These are phyloP conservation scores for Sericinus montela DNA, from an alignment of 2,888 invertebrate species.

Conservation along the genomic window DNA sequence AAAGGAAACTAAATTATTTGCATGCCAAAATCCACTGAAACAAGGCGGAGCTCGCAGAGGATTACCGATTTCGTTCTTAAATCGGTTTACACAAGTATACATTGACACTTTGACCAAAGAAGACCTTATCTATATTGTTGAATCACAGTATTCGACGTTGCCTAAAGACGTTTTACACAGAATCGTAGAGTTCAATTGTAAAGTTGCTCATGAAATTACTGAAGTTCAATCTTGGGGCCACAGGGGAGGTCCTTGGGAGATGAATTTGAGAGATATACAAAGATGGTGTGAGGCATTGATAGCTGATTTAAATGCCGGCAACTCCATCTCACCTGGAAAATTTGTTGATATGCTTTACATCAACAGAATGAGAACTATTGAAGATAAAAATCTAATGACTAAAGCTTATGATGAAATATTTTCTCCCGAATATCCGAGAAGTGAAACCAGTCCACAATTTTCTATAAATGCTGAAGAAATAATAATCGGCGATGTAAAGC, in stretches of 20 bases:
- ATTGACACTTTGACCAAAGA: conserved; percentile 80
- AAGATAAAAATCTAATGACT: conserved; percentile 86
- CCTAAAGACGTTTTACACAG: conserved; percentile 79
- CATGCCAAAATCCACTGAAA: conserved; percentile 97
- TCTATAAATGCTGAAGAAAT: conserved; percentile 79
- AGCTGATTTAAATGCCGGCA: conserved; percentile 45
- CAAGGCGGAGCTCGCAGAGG: conserved; percentile 98
- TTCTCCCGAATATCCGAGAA: conserved; percentile 62
- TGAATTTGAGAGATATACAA: conserved; percentile 96
- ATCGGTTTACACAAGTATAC: conserved; percentile 96
- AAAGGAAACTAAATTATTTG: conserved; percentile 92
- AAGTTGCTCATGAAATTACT: conserved; percentile 82
- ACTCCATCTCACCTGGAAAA: conserved; percentile 71
- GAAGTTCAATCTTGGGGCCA: conserved; percentile 84
- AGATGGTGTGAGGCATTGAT: conserved; percentile 93
- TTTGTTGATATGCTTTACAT: conserved; percentile 90
- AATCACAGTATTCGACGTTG: conserved; percentile 81
- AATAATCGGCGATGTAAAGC: conserved; percentile 82
- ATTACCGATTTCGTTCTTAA: conserved; percentile 97
- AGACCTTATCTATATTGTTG: conserved; percentile 84
- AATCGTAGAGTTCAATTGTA: conserved; percentile 89
- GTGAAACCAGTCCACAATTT: conserved; percentile 77
- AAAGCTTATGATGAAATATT: conserved; percentile 71
- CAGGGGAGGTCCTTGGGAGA: conserved; percentile 96
- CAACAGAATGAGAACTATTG: conserved; percentile 89